phyloP scores from a whole-genome alignment of 2,888 invertebrate genomes.

The Ophion slaviceki region DNA sequence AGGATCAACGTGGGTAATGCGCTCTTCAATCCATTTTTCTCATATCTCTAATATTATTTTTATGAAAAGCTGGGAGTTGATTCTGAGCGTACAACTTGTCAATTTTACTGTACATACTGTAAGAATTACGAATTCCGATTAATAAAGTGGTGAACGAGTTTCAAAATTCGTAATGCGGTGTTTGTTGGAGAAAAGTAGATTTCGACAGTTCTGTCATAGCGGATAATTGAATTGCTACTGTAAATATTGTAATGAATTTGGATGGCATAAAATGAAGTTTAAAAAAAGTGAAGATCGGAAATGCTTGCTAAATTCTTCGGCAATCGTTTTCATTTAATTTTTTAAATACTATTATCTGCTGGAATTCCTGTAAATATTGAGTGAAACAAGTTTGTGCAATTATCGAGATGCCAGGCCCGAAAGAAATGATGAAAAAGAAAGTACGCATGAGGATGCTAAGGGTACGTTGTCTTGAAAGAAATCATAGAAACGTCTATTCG shows the following conservation, averaged over 20 bases:
- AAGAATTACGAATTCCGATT: constrained; percentile 30
- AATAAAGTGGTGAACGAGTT: background rate
- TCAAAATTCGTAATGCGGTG: background rate
- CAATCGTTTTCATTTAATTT: background rate
- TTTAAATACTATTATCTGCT: background rate
- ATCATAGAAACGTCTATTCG: background rate
- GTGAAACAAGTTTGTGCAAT: background rate
- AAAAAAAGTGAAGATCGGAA: background rate
- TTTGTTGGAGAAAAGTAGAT: background rate
- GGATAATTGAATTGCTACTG: constrained; percentile 17
- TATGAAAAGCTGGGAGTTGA: constrained; percentile 8
- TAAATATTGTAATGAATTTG: constrained; percentile 44
- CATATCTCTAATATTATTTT: constrained; percentile 18
- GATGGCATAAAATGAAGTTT: background rate
- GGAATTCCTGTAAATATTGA: too few species aligned
- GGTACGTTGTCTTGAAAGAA: background rate
- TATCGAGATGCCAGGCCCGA: too few species aligned
- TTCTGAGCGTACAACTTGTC: constrained; percentile 12
- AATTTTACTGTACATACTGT: constrained; percentile 61
- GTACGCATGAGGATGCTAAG: background rate
- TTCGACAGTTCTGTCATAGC: background rate
- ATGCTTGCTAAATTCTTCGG: background rate
- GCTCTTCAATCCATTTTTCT: constrained; percentile 2
- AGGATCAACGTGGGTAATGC: background rate
- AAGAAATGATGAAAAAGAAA: background rate